phyloP scores from a whole-genome alignment of 2,113 vertebrate genomes.

The Bagarius yarrelli region DNA sequence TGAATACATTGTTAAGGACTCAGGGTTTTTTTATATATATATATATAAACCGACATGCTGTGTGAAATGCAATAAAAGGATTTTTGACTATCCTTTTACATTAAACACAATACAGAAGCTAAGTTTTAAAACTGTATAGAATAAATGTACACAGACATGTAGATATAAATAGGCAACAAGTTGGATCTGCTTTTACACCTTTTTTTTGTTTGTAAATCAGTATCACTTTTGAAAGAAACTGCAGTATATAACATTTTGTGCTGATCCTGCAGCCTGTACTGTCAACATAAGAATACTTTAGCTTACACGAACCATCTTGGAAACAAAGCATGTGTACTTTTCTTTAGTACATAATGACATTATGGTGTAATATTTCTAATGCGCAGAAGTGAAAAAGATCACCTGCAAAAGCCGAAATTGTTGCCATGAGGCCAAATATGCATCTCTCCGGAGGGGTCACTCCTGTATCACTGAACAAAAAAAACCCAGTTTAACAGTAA shows the following conservation, averaged over 20 bases:
- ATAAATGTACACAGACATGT: no score
- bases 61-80: no score
- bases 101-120: no score
- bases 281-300: background rate
- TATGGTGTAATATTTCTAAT: background rate
- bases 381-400: conserved; percentile 24
- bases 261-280: background rate
- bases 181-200: no score
- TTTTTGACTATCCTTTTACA: no score
- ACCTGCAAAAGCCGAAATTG: conserved; percentile 88
- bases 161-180: no score
- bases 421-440: conserved; percentile 92
- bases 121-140: no score
- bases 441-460: conserved; percentile 88
- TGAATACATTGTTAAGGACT: background rate
- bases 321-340: background rate
- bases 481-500: background rate
- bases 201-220: no score
- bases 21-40: no score
- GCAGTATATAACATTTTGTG: background rate
- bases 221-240: no score
- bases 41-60: no score
- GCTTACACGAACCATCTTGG: background rate
- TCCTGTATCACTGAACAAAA: conserved; percentile 80
- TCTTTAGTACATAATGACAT: background rate